Conservation (phyloP, 2,797 vertebrate species). For the Anabacerthia variegaticeps region DNA sequence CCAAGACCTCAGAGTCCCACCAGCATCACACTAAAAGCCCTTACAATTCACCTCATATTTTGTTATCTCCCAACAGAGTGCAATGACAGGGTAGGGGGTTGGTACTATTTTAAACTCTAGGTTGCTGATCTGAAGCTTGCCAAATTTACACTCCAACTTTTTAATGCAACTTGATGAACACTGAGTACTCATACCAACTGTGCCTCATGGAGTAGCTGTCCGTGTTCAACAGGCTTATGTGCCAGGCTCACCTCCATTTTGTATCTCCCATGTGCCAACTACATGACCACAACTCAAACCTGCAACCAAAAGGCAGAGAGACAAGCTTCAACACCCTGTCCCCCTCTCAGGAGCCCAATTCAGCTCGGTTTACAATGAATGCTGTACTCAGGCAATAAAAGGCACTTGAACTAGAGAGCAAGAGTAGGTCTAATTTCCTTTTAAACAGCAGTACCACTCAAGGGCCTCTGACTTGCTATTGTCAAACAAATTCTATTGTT, state of each 20-base stretch:
- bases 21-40: neutral
- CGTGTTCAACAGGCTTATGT: neutral
- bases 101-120: constrained; percentile 12
- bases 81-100: neutral
- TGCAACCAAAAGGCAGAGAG: neutral
- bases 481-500: neutral
- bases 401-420: neutral
- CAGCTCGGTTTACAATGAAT: neutral
- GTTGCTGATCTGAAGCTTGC: neutral
- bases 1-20: neutral
- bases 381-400: neutral
- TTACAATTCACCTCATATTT: neutral
- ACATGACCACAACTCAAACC: neutral
- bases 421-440: neutral
- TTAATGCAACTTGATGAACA: constrained; percentile 12
- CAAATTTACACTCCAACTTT: constrained; percentile 6
- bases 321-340: neutral
- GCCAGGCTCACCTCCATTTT: neutral
- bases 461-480: neutral
- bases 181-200: neutral
- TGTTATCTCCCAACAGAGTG: neutral
- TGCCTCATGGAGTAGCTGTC: neutral
- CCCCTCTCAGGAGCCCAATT: neutral
- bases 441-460: neutral
- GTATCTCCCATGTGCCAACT: neutral